Base-by-base conservation (phyloP, 2,888 invertebrate species). In the Oscheius sp. region DNA sequence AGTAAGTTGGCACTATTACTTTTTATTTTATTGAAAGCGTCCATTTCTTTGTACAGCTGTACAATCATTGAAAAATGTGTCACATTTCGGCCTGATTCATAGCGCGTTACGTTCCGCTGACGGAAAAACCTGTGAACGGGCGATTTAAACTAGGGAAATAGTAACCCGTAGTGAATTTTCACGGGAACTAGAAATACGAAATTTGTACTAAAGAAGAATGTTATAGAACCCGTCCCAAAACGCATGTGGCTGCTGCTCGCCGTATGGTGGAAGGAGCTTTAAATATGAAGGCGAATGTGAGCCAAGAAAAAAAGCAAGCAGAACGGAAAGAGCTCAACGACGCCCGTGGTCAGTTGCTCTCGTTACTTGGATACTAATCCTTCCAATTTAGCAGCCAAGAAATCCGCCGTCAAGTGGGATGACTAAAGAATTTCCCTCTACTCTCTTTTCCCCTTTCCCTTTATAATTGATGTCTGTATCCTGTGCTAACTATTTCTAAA, bases 181-280 rank as follows among this genome's bases (percentile, higher is more conserved):
- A 3, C 5, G 9, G 35, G 9, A 9, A 35, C 5, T 3, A 35
- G 9, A 35, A 35, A 52, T 52, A 9, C 9, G 53, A 52, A 52
- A 21, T n/a, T n/a, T n/a, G n/a, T n/a, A n/a, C n/a, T n/a, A n/a
- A n/a, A 3, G 23, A 52, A 9, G 21, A 23, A 21, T 18, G 1
- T 70, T 70, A 41, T 43, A 72, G 72, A 18, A 35, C 13, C 12
- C 63, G 72, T 16, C 75, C 74, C n/a, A 72, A 69, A 52, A 80
- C 80, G 7, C 76, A 76, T 56, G 76, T 76, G 0, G 76, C 75
- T 12, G 79, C 78, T 13, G 82, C 82, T 5, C 70, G 82, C 16
- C 74, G 82, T 6, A 75, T 80, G 69, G 78, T 82, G 1, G 82
- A 82, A 27, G 75, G 75, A n/a, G 76, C 77, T 6, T 71, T 82